A percentile compares a stretch with the other conserved stretches of the same genome.
Evolutionary conservation across 2,113 vertebrate genomes (phyloP).

Genomic region (Lutjanus erythropterus): DNA sequence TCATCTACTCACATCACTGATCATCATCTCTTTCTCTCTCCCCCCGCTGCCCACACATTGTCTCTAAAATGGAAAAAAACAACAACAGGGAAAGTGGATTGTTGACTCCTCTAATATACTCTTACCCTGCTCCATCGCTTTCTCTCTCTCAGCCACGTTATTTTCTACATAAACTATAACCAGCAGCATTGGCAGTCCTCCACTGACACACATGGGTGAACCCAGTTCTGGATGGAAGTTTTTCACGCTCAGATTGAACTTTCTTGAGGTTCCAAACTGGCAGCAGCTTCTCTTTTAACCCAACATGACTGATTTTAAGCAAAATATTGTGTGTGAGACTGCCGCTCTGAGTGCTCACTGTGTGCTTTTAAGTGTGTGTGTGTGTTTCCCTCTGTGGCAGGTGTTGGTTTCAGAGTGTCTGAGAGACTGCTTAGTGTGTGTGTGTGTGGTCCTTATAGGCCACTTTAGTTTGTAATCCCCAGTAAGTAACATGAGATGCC

Average conservation of each 20-base stretch:
- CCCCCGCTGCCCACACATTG: not conserved
- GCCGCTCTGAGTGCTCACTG: not conserved
- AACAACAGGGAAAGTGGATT: slow-evolving; percentile 31
- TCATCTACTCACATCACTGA: slow-evolving; percentile 29
- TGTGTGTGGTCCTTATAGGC: slow-evolving; percentile 8
- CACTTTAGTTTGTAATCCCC: slow-evolving; percentile 12
- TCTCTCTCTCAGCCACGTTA: slow-evolving; percentile 9
- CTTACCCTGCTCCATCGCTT: slow-evolving; percentile 10
- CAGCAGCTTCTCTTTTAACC: slow-evolving; percentile 28
- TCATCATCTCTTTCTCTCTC: slow-evolving; percentile 15
- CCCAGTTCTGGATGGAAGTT: slow-evolving; percentile 28
- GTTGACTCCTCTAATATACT: slow-evolving; percentile 22
- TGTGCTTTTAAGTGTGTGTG: slow-evolving; percentile 22
- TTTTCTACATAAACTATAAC: slow-evolving; percentile 33
- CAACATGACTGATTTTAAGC: slow-evolving; percentile 24
- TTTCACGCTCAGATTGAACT: slow-evolving; percentile 23
- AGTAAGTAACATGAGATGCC: slow-evolving; percentile 4
- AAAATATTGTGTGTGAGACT: not conserved
- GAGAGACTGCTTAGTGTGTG: slow-evolving; percentile 15
- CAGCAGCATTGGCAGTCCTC: slow-evolving; percentile 29
- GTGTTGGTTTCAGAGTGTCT: slow-evolving; percentile 37
- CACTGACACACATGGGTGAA: slow-evolving; percentile 48
- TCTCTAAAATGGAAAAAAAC: slow-evolving; percentile 22
- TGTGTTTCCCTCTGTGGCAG: slow-evolving; percentile 26
- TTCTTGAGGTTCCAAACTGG: slow-evolving; percentile 25